Percentiles rank a stretch among this genome's conserved stretches.
Conservation (phyloP, 2,797 vertebrate species). For the Bovichtus diacanthus region DNA sequence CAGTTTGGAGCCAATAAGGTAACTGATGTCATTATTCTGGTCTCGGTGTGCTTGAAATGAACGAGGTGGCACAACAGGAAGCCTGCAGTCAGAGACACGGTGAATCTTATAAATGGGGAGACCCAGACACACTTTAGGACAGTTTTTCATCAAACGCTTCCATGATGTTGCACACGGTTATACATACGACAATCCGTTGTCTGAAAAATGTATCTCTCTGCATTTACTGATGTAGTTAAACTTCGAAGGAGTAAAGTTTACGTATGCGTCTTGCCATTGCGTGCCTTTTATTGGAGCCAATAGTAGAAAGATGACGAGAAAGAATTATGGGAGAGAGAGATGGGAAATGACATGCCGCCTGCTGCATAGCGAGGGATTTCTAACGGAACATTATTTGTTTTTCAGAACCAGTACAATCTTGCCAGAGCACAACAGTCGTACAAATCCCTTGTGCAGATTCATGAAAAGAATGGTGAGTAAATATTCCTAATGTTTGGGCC, state of each 20-base stretch:
- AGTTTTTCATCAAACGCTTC: background rate
- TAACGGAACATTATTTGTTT: slow-evolving; percentile 44
- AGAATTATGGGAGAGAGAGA: too few species aligned
- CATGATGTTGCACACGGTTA: background rate
- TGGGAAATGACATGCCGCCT: background rate
- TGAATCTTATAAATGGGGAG: background rate
- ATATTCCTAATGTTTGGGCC: background rate
- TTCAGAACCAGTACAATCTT: slow-evolving; percentile 98
- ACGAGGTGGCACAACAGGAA: background rate
- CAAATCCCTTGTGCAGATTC: slow-evolving; percentile 98
- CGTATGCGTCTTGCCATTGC: background rate
- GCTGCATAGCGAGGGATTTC: background rate
- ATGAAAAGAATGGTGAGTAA: slow-evolving; percentile 96
- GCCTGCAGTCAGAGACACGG: background rate
- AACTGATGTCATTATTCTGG: slow-evolving; percentile 41
- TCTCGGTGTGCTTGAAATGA: background rate
- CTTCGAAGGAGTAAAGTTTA: background rate
- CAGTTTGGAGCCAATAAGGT: slow-evolving; percentile 99
- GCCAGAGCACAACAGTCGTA: slow-evolving; percentile 99
- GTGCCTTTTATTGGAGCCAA: background rate
- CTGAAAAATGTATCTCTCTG: background rate
- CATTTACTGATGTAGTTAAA: background rate
- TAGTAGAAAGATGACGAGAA: background rate
- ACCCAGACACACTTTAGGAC: background rate
- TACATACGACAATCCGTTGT: background rate